These are phyloP conservation scores for Danio rerio DNA, from an alignment of 2,113 vertebrate genomes.

Conservation along the genomic window DNA sequence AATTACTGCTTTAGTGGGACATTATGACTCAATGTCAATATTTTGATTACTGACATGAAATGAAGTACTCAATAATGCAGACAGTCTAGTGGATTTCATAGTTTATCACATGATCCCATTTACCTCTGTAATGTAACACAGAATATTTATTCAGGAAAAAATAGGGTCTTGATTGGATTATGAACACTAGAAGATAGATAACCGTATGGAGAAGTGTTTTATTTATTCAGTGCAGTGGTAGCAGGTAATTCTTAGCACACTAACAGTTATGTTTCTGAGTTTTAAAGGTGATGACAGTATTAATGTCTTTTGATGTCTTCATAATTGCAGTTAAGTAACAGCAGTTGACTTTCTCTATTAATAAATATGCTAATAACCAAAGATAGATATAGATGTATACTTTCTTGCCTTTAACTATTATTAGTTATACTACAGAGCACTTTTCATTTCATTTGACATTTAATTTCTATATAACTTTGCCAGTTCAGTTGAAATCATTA, in stretches of 20 bases:
- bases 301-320: background rate
- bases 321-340: background rate
- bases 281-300: background rate
- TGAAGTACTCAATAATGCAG: background rate
- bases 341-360: background rate
- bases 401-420: no score
- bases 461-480: no score
- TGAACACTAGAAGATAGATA: background rate
- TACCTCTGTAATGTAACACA: background rate
- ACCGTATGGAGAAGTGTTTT: background rate
- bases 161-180: background rate
- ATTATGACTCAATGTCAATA: constrained; percentile 21
- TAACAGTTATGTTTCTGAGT: background rate
- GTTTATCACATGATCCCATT: background rate
- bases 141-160: no score
- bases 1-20: background rate
- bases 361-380: no score
- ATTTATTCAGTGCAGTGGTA: background rate
- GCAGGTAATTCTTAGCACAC: background rate
- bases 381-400: no score
- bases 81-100: background rate
- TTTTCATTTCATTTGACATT: no score
- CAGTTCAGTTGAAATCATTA: no score
- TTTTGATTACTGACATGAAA: background rate
- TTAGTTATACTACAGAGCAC: no score